Base-by-base conservation (phyloP, 2,113 vertebrate genomes). In the Muntiacus muntjak region DNA sequence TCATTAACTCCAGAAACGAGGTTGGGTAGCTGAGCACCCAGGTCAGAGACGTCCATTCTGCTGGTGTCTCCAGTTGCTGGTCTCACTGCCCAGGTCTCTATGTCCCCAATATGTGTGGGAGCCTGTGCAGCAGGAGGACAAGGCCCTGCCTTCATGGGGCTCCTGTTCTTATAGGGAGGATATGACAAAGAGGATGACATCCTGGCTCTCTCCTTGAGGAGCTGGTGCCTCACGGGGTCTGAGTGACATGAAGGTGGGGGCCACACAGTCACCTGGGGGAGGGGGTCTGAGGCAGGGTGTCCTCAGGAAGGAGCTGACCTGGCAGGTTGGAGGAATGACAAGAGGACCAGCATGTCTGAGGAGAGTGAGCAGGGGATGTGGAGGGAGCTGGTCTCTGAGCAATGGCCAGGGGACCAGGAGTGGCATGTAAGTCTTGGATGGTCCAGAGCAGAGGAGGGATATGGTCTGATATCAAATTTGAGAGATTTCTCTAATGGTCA, bases 31-130 rank as follows among this genome's bases (percentile, higher is more conserved):
- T 0, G 2, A 83, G 47, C 5, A 17, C 2, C 14, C 2, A 1
- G 0, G 6, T 36, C 6, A 28, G 58, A 81, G 40, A 28, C 3
- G 8, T 67, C 25, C 15, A 1, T 15, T 4, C 45, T 23, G 45
- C 55, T 26, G 28, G 36, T 1, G 3, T 14, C 57, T 12, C 62
- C 14, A 11, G 3, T 17, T 30, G 21, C 7, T 36, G 5, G 76
- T 30, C 36, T 78, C 26, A 4, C 9, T 15, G 23, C 4, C 25
- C 23, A 40, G 64, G 62, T 40, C 9, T 52, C 47, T 19, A 2
- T 9, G 19, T 33, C 28, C 25, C 43, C 2, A 2, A 23, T 2
- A 36, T 0, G 0, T 2, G 25, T 15, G 47, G 8, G 33, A 81
- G 0, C 33, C 25, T 4, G 11, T 26, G 28, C 4, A 5, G 50